Evolutionary conservation across 2,888 invertebrate genomes (phyloP).

Genomic region (Epinotia bilunana): DNA sequence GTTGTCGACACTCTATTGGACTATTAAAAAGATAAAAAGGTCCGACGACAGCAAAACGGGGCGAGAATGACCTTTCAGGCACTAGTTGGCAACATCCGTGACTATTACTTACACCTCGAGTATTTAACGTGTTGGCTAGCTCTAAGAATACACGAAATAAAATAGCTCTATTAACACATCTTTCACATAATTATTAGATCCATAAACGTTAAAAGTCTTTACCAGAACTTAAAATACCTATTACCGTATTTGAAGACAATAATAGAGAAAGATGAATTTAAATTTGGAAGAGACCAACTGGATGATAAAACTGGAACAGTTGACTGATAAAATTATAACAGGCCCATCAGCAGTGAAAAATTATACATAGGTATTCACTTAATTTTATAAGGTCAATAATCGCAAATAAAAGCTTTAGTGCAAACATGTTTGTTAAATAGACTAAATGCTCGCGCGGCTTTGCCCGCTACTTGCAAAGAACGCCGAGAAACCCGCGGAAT

Average conservation of each 20-base stretch:
- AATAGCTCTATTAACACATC: not conserved
- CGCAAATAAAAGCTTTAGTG: not conserved
- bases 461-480: too few species aligned
- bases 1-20: not conserved
- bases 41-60: not conserved
- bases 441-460: too few species aligned
- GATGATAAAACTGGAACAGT: not conserved
- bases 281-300: not conserved
- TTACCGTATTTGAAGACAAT: too few species aligned
- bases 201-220: not conserved
- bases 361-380: not conserved
- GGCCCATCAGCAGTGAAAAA: not conserved
- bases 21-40: constrained; percentile 3
- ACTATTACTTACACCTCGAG: constrained; percentile 11
- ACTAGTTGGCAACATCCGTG: constrained; percentile 22
- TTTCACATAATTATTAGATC: not conserved
- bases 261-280: not conserved
- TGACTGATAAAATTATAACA: not conserved
- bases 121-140: not conserved
- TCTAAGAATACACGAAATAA: not conserved
- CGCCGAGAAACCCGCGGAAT: too few species aligned
- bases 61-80: not conserved
- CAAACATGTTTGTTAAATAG: too few species aligned
- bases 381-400: not conserved
- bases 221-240: not conserved